These are phyloP conservation scores for Artibeus lituratus DNA, from an alignment of 2,797 vertebrate species.

Conservation along the genomic window DNA sequence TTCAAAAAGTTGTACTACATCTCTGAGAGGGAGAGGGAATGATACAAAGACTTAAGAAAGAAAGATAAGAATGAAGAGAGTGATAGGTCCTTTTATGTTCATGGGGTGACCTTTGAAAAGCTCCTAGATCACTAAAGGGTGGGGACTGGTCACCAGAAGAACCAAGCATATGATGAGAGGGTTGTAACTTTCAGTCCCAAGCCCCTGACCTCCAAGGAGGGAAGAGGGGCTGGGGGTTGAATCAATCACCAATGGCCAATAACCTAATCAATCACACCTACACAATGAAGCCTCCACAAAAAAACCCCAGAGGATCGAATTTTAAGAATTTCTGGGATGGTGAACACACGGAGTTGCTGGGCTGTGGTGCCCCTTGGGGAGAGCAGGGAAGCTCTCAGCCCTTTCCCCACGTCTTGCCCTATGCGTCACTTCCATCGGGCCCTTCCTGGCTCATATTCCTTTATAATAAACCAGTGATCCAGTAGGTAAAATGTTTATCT, in stretches of 20 bases:
- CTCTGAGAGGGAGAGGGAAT: not conserved
- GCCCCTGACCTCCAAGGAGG: not conserved
- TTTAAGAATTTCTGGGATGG: not conserved
- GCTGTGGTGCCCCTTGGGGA: not conserved
- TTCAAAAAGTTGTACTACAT: not conserved
- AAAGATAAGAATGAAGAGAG: not conserved
- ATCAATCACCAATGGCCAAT: not conserved
- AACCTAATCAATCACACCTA: not conserved
- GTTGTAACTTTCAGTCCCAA: not conserved
- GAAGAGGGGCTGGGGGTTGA: not conserved
- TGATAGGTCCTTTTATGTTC: not conserved
- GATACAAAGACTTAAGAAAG: not conserved
- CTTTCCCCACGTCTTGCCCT: not conserved
- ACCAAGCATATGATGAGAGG: not conserved
- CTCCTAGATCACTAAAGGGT: not conserved
- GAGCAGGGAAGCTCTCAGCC: not conserved
- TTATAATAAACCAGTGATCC: not conserved
- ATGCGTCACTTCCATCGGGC: not conserved
- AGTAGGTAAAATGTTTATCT: not conserved
- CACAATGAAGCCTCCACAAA: not conserved
- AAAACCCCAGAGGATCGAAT: not conserved
- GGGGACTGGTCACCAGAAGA: not conserved
- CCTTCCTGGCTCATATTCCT: not conserved
- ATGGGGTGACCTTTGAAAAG: not conserved
- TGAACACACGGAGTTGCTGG: not conserved